Base-by-base conservation (phyloP, 2,888 invertebrate genomes). In the Chloroclysta siterata region DNA sequence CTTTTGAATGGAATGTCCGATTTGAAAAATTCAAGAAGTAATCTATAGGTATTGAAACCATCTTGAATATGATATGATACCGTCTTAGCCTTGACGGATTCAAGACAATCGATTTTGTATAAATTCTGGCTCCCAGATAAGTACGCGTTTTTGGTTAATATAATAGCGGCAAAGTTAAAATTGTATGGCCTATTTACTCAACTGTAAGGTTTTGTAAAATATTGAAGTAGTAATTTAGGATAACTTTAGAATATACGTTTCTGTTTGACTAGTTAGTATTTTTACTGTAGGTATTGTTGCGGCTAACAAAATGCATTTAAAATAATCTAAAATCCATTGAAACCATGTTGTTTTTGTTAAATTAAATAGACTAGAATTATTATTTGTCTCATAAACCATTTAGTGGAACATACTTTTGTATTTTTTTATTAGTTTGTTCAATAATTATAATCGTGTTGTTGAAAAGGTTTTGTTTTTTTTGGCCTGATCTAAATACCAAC, bases 371-470 rank as follows among this genome's bases (percentile, higher is more conserved):
- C 15, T 39, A 47, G 36, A 56, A 56, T 55, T 8, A 46, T 15
- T 28, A 36, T 22, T 57, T 15, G 22, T 33, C 15, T 28, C 22
- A 6, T 29, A 41, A 33, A 5, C 14, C 1, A 14, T 29, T 48
- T 33, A 28, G 33, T 63, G 52, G 36, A 58, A 58, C 58, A 60
- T 51, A 60, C 44, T 77, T 75, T 75, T 76, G 71, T 76, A 72
- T 73, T 71, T 73, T 78, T 83, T 79, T 77, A 72, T 78, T 56
- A 48, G 74, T 72, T 79, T 65, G 69, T 76, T 74, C 81, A 71
- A 85, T 85, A 56, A 56, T 47, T 56, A 88, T 83, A 85, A 85
- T 83, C 82, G 83, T 84, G 86, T 87, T 88, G 86, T 85, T 83
- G 73, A 81, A 53, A 42, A 0, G 4, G n/a, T n/a, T 42, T 6